A percentile compares a stretch with the other conserved stretches of the same genome.
These are phyloP conservation scores for Benthosema pterotum DNA, from an alignment of 2,797 vertebrate genomes.

Conservation along the genomic window DNA sequence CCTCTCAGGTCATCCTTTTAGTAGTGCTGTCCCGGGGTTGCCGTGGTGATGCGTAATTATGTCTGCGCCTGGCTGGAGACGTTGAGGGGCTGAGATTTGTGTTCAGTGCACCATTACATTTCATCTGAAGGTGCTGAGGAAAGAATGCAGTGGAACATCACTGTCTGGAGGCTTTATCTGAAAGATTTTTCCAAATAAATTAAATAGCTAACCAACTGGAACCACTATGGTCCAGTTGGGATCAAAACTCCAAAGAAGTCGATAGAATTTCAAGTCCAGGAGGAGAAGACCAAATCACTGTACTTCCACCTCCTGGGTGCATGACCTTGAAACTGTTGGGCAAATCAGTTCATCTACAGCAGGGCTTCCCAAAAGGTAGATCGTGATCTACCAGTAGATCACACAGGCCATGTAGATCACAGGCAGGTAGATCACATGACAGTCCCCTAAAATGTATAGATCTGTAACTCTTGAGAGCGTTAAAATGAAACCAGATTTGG, in stretches of 20 bases:
- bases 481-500: too few relatives aligned
- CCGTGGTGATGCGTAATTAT: constrained; percentile 71
- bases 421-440: too few relatives aligned
- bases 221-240: background rate
- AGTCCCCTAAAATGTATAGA: too few relatives aligned
- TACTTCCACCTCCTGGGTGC: too few relatives aligned
- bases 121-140: constrained; percentile 33
- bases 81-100: constrained; percentile 47
- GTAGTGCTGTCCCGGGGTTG: constrained; percentile 62
- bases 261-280: background rate
- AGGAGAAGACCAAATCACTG: background rate
- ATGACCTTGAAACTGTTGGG: too few relatives aligned
- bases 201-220: too few relatives aligned
- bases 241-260: background rate
- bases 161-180: constrained; percentile 27
- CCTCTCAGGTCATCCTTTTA: constrained; percentile 69
- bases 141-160: constrained; percentile 15
- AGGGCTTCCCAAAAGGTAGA: too few relatives aligned
- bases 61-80: constrained; percentile 37
- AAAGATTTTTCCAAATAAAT: background rate
- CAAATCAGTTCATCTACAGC: too few relatives aligned
- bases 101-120: constrained; percentile 28
- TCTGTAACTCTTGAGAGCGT: too few relatives aligned
- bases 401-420: too few relatives aligned
- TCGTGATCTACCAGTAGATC: too few relatives aligned